phyloP scores from a whole-genome alignment of 2,113 vertebrate species.

The Ranitomeya imitator region DNA sequence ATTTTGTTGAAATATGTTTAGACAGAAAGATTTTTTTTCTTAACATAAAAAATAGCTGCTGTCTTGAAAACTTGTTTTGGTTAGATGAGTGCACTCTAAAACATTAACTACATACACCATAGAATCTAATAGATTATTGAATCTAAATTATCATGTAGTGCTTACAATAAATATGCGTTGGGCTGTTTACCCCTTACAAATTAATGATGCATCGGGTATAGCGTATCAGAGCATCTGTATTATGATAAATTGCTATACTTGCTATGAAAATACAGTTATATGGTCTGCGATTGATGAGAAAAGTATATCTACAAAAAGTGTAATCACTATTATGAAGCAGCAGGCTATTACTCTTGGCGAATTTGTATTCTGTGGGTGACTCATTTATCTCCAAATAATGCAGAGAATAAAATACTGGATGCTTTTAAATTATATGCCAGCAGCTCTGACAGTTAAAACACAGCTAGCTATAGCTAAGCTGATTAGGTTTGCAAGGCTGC shows the following conservation, averaged over 20 bases:
- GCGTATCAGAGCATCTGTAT: constrained; percentile 48
- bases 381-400: constrained; percentile 53
- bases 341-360: constrained; percentile 23
- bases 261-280: constrained; percentile 58
- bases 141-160: constrained; percentile 38
- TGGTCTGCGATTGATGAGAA: constrained; percentile 41
- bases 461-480: constrained; percentile 42
- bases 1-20: not conserved
- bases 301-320: constrained; percentile 44
- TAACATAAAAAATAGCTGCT: constrained; percentile 8
- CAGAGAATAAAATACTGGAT: constrained; percentile 48
- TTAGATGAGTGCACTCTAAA: constrained; percentile 37
- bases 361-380: constrained; percentile 16
- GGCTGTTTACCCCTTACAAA: constrained; percentile 50
- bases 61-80: not conserved
- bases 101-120: constrained; percentile 26
- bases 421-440: constrained; percentile 56
- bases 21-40: not conserved
- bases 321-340: constrained; percentile 52
- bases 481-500: constrained; percentile 39
- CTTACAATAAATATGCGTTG: constrained; percentile 52
- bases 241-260: constrained; percentile 36
- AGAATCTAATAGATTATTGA: constrained; percentile 43
- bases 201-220: constrained; percentile 60
- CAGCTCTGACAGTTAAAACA: constrained; percentile 46